Conservation (phyloP, 2,797 vertebrate species). For the Pipistrellus kuhlii region DNA sequence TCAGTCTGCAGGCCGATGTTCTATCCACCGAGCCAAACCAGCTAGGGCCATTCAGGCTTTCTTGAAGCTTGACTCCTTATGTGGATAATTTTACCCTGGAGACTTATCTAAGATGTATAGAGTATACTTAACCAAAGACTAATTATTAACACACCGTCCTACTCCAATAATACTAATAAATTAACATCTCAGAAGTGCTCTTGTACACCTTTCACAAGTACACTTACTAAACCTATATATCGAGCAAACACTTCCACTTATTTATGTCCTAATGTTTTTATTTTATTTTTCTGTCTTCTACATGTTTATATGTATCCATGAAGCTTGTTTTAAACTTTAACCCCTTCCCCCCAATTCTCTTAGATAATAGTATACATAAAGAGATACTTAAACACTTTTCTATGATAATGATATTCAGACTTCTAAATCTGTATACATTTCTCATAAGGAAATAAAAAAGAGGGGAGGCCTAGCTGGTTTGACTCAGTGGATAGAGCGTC, state of each 20-base stretch:
- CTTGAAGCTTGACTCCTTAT: neutral
- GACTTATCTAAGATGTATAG: neutral
- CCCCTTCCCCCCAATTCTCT: neutral
- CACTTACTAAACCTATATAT: neutral
- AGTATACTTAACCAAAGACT: neutral
- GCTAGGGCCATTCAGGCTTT: neutral
- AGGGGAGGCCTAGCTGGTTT: neutral
- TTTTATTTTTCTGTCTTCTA: conserved; percentile 6
- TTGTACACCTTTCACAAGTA: neutral
- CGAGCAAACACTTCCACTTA: conserved; percentile 3
- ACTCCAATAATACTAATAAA: conserved; percentile 20
- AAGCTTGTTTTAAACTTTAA: conserved; percentile 12
- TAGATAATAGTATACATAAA: neutral
- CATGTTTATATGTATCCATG: neutral
- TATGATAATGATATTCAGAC: neutral
- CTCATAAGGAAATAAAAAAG: neutral
- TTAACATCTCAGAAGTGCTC: neutral
- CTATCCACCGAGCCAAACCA: too few species aligned
- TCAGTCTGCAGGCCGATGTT: too few species aligned
- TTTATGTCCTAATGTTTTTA: neutral
- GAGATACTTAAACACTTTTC: neutral
- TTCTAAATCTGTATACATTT: conserved; percentile 10
- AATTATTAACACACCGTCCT: neutral
- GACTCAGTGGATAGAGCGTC: too few species aligned
- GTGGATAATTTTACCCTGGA: neutral